These are phyloP conservation scores for Trichogramma pretiosum DNA, from an alignment of 1,140 invertebrate genomes.

Conservation along the genomic window DNA sequence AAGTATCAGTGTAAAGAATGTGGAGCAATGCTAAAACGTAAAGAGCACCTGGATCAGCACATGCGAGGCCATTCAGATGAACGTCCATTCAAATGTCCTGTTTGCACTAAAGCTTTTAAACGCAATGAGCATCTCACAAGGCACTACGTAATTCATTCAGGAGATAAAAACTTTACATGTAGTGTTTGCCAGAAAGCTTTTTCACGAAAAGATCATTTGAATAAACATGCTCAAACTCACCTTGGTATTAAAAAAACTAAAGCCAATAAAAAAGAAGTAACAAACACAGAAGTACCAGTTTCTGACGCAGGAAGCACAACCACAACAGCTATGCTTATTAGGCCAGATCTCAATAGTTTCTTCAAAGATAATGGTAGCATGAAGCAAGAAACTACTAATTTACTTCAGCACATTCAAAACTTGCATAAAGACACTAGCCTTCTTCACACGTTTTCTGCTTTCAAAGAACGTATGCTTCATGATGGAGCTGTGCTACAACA, in stretches of 20 bases:
- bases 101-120: constrained; percentile 52
- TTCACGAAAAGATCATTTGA: constrained; percentile 65
- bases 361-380: constrained; percentile 34
- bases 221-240: constrained; percentile 56
- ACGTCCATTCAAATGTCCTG: constrained; percentile 52
- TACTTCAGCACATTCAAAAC: constrained; percentile 40
- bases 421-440: constrained; percentile 37
- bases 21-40: constrained; percentile 43
- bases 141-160: constrained; percentile 47
- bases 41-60: constrained; percentile 53
- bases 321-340: constrained; percentile 18
- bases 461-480: constrained; percentile 38
- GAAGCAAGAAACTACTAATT: constrained; percentile 31
- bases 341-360: constrained; percentile 34
- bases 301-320: neutral
- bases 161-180: constrained; percentile 60
- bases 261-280: constrained; percentile 32
- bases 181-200: constrained; percentile 68
- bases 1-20: constrained; percentile 45
- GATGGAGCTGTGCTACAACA: constrained; percentile 33
- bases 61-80: constrained; percentile 66
- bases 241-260: constrained; percentile 35
- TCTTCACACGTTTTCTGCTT: constrained; percentile 35
- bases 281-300: constrained; percentile 18
- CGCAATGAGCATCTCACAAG: constrained; percentile 46